Base-by-base conservation (phyloP, 1,140 invertebrate species). In the Aphis gossypii region DNA sequence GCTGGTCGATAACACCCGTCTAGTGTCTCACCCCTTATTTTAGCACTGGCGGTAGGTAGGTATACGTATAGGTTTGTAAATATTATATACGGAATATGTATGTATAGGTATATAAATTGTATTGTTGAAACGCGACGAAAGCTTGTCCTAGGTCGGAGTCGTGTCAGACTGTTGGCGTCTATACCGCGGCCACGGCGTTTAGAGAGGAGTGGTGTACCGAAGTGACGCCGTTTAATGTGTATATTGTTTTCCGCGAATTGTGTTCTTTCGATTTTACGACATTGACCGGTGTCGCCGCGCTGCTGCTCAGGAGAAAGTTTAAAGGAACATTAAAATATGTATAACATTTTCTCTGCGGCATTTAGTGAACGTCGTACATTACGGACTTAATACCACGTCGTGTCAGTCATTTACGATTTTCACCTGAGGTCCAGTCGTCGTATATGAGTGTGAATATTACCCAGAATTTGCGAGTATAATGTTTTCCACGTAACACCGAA, bases 1-100 rank as follows among this genome's bases (percentile, higher is more conserved):
- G 35, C 44, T 38, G 88, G 88, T 90, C 88, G 88, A 90, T 90
- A 90, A 90, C 35, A 30, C 51, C 54, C 88, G 48, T 21, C 30
- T 48, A 48, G 35, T 90, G 60, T 76, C 60, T 76, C 60, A 76
- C 60, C 60, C 60, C 60, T 76, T 76, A 76, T n/a, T n/a, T 76
- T 76, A 5, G 60, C 60, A 76, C 14, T 14, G 30, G 18, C 30
- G 60, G 30, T 46, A 68, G 54, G 21, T 54, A n/a, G 60, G 60
- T n/a, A 68, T 30, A n/a, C n/a, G 14, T n/a, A 5, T n/a, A n/a
- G 60, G 60, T 35, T 76, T 18, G 30, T 41, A 41, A 41, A 41
- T 41, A 41, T 41, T 41, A 41, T 41, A 41, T n/a, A 68, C 4
- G 14, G 14, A 76, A 76, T 20, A n/a, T 11, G 86, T 46, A 21